phyloP scores from a whole-genome alignment of 2,888 invertebrate genomes.

The Caenorhabditis macrosperma region DNA sequence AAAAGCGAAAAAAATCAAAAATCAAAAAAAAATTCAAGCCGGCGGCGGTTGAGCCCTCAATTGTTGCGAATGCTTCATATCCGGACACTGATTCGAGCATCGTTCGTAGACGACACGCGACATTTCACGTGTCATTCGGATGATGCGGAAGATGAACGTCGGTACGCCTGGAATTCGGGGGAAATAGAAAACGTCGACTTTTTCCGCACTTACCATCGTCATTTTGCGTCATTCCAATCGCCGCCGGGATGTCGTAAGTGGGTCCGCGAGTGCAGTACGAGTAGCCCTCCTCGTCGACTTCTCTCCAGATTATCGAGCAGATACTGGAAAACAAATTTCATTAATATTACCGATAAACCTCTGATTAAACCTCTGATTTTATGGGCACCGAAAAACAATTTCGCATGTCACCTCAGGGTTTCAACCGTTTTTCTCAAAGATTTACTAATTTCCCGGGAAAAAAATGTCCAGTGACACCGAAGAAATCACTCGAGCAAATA shows the following conservation, averaged over 20 bases:
- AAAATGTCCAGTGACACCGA: no score
- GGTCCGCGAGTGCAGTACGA: constrained; percentile 45
- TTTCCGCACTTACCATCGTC: constrained; percentile 17
- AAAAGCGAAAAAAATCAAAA: not conserved
- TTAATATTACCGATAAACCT: no score
- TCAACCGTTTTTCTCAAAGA: no score
- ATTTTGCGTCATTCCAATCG: constrained; percentile 31
- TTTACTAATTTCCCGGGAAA: no score
- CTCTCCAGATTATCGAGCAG: constrained; percentile 51
- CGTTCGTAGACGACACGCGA: constrained; percentile 35
- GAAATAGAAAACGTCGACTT: not conserved
- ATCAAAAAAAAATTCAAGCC: no score
- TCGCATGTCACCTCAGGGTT: no score
- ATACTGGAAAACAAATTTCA: constrained; percentile 54
- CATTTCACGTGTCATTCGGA: constrained; percentile 52
- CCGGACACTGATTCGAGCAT: constrained; percentile 37
- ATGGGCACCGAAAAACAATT: not conserved
- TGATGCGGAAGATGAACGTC: constrained; percentile 58
- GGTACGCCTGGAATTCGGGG: constrained; percentile 28
- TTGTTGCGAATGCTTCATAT: constrained; percentile 40
- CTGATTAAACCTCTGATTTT: not conserved
- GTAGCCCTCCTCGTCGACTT: constrained; percentile 61
- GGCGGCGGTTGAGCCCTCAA: constrained; percentile 2
- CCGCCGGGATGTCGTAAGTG: constrained; percentile 44
- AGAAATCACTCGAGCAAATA: no score